phyloP scores from a whole-genome alignment of 2,797 vertebrate genomes.

The Holocentrus rufus region DNA sequence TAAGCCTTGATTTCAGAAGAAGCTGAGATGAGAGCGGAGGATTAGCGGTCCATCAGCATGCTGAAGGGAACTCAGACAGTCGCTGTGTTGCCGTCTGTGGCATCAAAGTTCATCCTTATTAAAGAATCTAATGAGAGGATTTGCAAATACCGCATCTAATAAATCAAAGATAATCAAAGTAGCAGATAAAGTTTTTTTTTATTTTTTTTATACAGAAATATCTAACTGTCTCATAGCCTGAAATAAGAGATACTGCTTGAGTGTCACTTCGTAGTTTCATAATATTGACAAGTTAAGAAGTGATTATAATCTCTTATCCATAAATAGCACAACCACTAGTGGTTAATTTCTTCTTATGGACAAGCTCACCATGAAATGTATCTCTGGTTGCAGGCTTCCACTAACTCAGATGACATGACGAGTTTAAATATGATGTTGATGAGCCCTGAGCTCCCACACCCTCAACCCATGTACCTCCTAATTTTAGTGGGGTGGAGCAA shows the following conservation, averaged over 20 bases:
- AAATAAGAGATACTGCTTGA: not conserved
- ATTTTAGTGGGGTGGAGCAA: not conserved
- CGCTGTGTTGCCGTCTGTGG: constrained; percentile 38
- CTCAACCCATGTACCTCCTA: not conserved
- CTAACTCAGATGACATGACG: not conserved
- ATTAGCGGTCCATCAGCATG: constrained; percentile 67
- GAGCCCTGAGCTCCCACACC: constrained; percentile 13
- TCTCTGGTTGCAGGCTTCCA: not conserved
- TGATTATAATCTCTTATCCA: constrained; percentile 18
- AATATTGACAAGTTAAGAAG: constrained; percentile 21
- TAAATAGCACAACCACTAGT: constrained; percentile 17
- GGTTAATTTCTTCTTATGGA: constrained; percentile 32
- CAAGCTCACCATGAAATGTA: constrained; percentile 11
- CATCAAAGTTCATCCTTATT: constrained; percentile 75
- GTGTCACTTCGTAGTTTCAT: constrained; percentile 15
- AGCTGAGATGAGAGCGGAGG: constrained; percentile 62
- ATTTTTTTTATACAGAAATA: not conserved
- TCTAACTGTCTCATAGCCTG: constrained; percentile 5
- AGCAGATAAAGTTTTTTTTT: constrained; percentile 28
- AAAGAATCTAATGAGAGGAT: constrained; percentile 65
- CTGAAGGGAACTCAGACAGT: constrained; percentile 53
- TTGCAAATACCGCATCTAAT: constrained; percentile 55
- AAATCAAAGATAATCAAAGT: constrained; percentile 57
- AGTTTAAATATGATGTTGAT: not conserved
- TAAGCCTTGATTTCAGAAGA: constrained; percentile 71